Base-by-base conservation (phyloP, 2,888 invertebrate species). In the Alviniconcha strummeri region DNA sequence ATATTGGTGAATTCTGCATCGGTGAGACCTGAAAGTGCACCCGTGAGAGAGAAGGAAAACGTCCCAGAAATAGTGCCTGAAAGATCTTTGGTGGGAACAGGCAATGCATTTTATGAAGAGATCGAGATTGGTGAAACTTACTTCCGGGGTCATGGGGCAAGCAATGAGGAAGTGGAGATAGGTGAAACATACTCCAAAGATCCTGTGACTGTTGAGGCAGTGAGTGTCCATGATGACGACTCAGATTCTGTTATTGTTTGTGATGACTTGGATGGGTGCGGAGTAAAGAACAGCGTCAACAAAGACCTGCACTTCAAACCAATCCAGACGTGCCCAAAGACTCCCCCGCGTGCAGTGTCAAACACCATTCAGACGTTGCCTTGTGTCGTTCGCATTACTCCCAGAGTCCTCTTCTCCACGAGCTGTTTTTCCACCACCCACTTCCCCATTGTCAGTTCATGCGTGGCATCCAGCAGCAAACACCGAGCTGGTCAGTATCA, bases 261-360 rank as follows among this genome's bases (percentile, higher is more conserved):
- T 52, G 78, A 64, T 13, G 60, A 60, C 8, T 8, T 8, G 9
- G 9, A 11, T 60, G 60, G 13, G 19, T 13, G 9, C n/a, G 9
- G 52, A 78, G 64, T 2, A 64, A 78, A 8, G 54, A 75, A 6
- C 36, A 5, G 55, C 36, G 8, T 54, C 9, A 17, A 15, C n/a
- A 19, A 60, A 4, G 64, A 60, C 13, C 55, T 69, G 5, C 96
- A 97, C 94, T 97, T 97, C 91, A 97, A 97, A 92, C 96, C 97
- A 36, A 97, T 97, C 90, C 96, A 95, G 93, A 95, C 94, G 87
- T 95, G 94, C 92, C 95, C 96, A 81, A 94, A 94, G 84, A 95
- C 95, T 4, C 94, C 95, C 11, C 93, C 95, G 0, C 87, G 89
- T 8, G 87, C 86, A 75, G 78, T 87, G 57, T 86, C 90, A 0